Evolutionary conservation across 2,113 vertebrate genomes (phyloP).

Genomic region (Nibea albiflora): DNA sequence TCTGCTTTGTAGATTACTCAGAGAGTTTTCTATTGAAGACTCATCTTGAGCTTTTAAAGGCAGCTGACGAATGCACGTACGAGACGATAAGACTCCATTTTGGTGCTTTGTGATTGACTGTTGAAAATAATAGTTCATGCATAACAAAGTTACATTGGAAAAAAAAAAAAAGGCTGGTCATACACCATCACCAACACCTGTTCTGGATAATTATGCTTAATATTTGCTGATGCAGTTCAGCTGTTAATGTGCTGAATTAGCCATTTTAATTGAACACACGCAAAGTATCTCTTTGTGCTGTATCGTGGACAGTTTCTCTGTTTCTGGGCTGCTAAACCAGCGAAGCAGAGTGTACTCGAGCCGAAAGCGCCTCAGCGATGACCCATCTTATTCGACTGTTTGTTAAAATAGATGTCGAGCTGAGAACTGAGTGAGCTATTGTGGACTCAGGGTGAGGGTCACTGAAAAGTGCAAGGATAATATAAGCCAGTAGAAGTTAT

Average conservation of each 20-base stretch:
- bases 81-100: background rate
- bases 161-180: background rate
- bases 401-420: conserved; percentile 24
- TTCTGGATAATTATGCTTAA: conserved; percentile 31
- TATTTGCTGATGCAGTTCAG: conserved; percentile 24
- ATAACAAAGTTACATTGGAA: background rate
- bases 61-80: background rate
- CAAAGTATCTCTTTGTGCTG: background rate
- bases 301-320: background rate
- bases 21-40: background rate
- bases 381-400: conserved; percentile 9
- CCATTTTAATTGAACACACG: background rate
- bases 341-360: background rate
- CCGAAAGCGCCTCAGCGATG: conserved; percentile 5
- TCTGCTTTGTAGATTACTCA: background rate
- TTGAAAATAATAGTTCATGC: background rate
- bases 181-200: conserved; percentile 5
- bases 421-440: conserved; percentile 4
- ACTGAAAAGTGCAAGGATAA: conserved; percentile 15
- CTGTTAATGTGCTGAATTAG: conserved; percentile 10
- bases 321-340: background rate
- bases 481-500: background rate
- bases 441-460: background rate
- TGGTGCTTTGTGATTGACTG: too few relatives aligned
- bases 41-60: background rate